Percentiles rank a stretch among this genome's conserved stretches.
phyloP scores from a whole-genome alignment of 2,888 invertebrate species.

The Eueremaeus valkanovi region DNA sequence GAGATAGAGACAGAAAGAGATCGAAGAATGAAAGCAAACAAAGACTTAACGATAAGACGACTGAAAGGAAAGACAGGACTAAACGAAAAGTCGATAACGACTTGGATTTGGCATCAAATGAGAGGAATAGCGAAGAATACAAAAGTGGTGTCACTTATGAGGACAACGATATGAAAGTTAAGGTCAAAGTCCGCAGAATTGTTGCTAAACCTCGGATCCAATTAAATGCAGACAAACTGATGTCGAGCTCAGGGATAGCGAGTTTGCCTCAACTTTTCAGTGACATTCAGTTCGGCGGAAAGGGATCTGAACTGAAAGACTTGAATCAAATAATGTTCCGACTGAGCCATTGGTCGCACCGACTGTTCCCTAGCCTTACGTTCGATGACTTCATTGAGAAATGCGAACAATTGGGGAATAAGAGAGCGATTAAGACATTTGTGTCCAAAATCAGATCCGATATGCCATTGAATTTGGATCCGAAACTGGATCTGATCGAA shows the following conservation, averaged over 20 bases:
- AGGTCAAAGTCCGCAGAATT: constrained; percentile 36
- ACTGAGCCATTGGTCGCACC: constrained; percentile 88
- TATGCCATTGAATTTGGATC: constrained; percentile 35
- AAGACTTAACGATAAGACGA: too few species aligned
- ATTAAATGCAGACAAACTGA: constrained; percentile 57
- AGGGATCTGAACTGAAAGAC: constrained; percentile 73
- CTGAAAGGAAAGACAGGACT: too few species aligned
- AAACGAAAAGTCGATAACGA: too few species aligned
- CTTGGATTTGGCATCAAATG: too few species aligned
- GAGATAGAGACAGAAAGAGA: background rate
- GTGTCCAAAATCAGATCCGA: constrained; percentile 28
- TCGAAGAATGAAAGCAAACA: constrained; percentile 3
- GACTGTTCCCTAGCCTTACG: constrained; percentile 79
- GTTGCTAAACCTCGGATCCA: constrained; percentile 39
- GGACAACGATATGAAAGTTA: background rate
- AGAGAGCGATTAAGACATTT: constrained; percentile 58
- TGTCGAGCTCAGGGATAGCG: constrained; percentile 74
- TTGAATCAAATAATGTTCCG: constrained; percentile 71
- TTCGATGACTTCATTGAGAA: constrained; percentile 80
- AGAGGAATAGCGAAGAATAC: background rate
- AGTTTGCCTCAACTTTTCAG: constrained; percentile 72
- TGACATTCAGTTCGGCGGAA: constrained; percentile 74
- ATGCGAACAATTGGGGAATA: constrained; percentile 75
- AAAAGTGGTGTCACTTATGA: background rate
- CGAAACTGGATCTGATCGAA: background rate